A percentile compares a stretch with the other conserved stretches of the same genome.
Evolutionary conservation across 2,797 vertebrate species (phyloP).

Genomic region (Pseudopleuronectes americanus): DNA sequence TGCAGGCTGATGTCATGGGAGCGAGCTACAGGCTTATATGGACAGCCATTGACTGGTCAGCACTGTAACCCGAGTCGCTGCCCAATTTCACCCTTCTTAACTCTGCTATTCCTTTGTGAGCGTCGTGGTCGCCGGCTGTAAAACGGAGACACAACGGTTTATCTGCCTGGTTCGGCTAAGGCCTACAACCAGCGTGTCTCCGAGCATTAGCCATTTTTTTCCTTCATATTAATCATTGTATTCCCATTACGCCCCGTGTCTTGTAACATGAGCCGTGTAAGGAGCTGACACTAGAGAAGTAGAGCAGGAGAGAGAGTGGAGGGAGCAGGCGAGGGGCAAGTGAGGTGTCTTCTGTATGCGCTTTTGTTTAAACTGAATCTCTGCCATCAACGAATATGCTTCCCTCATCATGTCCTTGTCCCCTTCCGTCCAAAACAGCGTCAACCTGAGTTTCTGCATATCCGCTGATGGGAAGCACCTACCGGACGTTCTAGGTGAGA

Average conservation of each 20-base stretch:
- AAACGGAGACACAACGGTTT: slow-evolving; percentile 51
- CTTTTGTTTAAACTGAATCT: slow-evolving; percentile 45
- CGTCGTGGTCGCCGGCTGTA: slow-evolving; percentile 24
- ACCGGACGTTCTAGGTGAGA: slow-evolving; percentile 89
- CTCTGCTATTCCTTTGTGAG: slow-evolving; percentile 55
- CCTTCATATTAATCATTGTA: slow-evolving; percentile 45
- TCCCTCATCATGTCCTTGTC: slow-evolving; percentile 60
- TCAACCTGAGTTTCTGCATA: slow-evolving; percentile 95
- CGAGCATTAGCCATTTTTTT: slow-evolving; percentile 52
- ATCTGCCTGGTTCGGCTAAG: too few relatives aligned
- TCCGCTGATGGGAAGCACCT: slow-evolving; percentile 92
- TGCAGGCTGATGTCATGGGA: slow-evolving; percentile 82
- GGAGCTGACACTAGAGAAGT: slow-evolving; percentile 50
- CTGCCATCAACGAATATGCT: slow-evolving; percentile 48
- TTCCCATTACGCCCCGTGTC: slow-evolving; percentile 38
- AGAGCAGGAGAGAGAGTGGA: slow-evolving; percentile 23
- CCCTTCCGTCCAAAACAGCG: slow-evolving; percentile 82
- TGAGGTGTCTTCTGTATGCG: slow-evolving; percentile 31
- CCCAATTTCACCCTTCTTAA: slow-evolving; percentile 79
- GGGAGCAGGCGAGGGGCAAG: slow-evolving; percentile 42
- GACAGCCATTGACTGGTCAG: slow-evolving; percentile 66
- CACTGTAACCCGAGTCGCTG: slow-evolving; percentile 71
- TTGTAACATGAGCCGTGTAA: slow-evolving; percentile 65
- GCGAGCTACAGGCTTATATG: slow-evolving; percentile 61
- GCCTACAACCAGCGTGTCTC: slow-evolving; percentile 41